A percentile compares a stretch with the other conserved stretches of the same genome.
Evolutionary conservation across 2,797 vertebrate genomes (phyloP).

Genomic region (Spheniscus humboldti): DNA sequence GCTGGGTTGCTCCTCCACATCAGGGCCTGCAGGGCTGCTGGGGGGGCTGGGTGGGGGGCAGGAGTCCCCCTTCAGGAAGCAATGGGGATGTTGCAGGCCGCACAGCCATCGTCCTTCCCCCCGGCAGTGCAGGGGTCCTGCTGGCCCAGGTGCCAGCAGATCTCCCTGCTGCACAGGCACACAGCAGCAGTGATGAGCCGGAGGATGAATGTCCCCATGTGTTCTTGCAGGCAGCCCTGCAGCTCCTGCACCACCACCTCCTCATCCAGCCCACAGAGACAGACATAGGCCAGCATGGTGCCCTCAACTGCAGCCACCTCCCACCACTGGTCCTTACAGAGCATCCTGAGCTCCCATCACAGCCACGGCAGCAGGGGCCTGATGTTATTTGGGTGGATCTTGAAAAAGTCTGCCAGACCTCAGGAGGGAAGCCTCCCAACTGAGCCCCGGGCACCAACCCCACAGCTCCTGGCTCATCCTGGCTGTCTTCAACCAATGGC

Average conservation of each 20-base stretch:
- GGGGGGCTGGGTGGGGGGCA: fast-evolving
- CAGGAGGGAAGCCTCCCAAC: neutral
- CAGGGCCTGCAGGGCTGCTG: neutral
- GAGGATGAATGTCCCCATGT: neutral
- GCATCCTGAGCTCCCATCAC: neutral
- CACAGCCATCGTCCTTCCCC: too few relatives aligned
- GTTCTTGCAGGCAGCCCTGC: neutral
- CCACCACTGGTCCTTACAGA: neutral
- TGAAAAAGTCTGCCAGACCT: neutral
- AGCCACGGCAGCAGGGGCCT: neutral
- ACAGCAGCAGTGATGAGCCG: neutral
- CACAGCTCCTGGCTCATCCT: neutral
- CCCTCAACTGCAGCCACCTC: neutral
- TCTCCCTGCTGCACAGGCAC: neutral
- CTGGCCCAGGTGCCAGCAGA: neutral
- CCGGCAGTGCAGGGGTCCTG: fast-evolving
- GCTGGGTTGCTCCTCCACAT: neutral
- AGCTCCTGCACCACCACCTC: neutral
- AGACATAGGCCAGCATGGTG: neutral
- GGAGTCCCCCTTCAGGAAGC: neutral
- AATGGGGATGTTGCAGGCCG: neutral
- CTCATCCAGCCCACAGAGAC: neutral
- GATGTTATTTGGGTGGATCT: neutral
- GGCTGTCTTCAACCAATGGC: neutral
- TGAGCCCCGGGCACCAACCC: neutral